Evolutionary conservation across 2,888 invertebrate genomes (phyloP), one percentile per base, ranked within the genome.

Genomic region (Emmelina monodactyla): DNA sequence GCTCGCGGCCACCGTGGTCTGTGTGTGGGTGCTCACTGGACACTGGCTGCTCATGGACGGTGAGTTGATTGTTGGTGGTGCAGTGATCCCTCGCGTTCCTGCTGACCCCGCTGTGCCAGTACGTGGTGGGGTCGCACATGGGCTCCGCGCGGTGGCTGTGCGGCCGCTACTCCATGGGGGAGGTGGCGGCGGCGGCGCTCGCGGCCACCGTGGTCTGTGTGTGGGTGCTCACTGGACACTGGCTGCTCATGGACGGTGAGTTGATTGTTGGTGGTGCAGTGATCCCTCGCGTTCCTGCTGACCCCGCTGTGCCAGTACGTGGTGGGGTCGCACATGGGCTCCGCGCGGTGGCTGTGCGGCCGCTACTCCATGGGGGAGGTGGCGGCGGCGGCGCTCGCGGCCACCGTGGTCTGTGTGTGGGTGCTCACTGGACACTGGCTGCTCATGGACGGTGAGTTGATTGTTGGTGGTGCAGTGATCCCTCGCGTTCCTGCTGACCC

Each of bases 11-110:
- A 88, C 89, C 65, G 93, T 97, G 62, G 97, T 97, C 40, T 94
- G 94, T 76, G 89, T 97, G 47, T 97, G 97, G 97, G 94, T 97
- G 52, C 85, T 97, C 44, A 97, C 97, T 40, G 97, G 97, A 1
- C 97, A 97, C 76, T 97, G 97, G 97, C 85, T 97, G 49, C 85
- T 97, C 35, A 97, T 97, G 97, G 97, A 97, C 76, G 91, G 91
- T 89, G 55, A 63, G 79, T 58, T 22, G 16, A 15, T 7, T 11
- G 15, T 11, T n/a, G 25, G 19, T 12, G 7, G 19, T 2, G n/a
- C n/a, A n/a, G n/a, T n/a, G n/a, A n/a, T n/a, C 97, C 49, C 84
- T 97, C 63, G 97, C 97, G 53, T 97, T 97, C 79, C 86, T 97
- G 36, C 84, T 97, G 53, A 85, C 97, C 62, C 97, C 97, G 43